Conservation (phyloP, 2,888 invertebrate genomes). For the Ischnura elegans region DNA sequence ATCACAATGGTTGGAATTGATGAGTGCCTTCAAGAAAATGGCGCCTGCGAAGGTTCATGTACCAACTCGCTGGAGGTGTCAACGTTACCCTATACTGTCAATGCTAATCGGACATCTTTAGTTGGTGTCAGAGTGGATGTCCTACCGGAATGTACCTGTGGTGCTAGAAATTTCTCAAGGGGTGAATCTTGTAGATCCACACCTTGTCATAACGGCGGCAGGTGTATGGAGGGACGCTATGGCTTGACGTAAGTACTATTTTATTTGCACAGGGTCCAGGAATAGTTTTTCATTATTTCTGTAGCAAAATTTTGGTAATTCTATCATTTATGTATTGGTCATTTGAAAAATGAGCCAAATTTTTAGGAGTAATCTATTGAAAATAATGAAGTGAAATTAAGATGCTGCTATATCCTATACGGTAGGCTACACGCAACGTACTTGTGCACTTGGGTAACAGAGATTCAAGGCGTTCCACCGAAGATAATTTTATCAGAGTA, state of each 20-base stretch:
- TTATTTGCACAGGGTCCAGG: conserved; percentile 30
- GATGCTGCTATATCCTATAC: too few species aligned
- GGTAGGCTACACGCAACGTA: too few species aligned
- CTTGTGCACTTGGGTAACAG: too few species aligned
- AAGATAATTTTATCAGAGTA: too few species aligned
- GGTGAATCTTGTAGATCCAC: conserved; percentile 93
- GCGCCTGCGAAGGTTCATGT: conserved; percentile 97
- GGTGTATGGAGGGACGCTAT: conserved; percentile 94
- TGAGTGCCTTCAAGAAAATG: conserved; percentile 96
- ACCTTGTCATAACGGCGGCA: conserved; percentile 97
- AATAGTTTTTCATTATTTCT: neutral
- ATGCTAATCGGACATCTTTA: conserved; percentile 97
- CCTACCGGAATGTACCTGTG: conserved; percentile 95
- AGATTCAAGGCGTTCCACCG: too few species aligned
- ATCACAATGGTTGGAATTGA: conserved; percentile 99
- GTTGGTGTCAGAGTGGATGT: conserved; percentile 97
- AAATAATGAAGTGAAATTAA: too few species aligned
- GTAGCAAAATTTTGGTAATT: neutral
- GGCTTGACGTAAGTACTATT: conserved; percentile 82
- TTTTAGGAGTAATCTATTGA: too few species aligned
- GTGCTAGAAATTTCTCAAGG: conserved; percentile 94
- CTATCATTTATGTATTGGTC: too few species aligned
- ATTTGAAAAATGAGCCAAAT: too few species aligned
- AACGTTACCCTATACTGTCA: conserved; percentile 95
- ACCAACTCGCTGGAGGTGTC: conserved; percentile 95